Evolutionary conservation across 1,140 invertebrate species (phyloP).

Genomic region (Luehdorfia chinensis): DNA sequence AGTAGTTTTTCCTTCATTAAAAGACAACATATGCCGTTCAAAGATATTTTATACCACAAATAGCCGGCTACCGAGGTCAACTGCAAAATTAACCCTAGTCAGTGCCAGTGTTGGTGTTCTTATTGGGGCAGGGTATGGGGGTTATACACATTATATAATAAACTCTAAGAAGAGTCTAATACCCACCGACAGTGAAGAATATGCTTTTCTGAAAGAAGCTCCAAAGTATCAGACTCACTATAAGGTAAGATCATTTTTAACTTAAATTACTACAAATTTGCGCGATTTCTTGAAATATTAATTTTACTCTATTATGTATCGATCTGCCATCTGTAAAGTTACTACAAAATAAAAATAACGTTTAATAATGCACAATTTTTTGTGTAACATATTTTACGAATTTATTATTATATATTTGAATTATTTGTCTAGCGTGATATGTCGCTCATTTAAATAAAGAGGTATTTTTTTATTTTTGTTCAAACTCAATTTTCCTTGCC

Average conservation of each 20-base stretch:
- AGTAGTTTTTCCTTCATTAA: constrained; percentile 44
- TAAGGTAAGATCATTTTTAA: constrained; percentile 50
- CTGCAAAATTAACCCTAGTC: constrained; percentile 59
- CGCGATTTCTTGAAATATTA: too few relatives aligned
- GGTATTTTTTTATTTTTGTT: too few relatives aligned
- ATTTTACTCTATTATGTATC: too few relatives aligned
- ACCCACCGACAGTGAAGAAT: constrained; percentile 41
- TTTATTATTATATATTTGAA: too few relatives aligned
- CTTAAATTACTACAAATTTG: too few relatives aligned
- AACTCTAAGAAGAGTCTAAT: constrained; percentile 46
- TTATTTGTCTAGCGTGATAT: too few relatives aligned
- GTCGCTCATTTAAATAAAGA: too few relatives aligned
- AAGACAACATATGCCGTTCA: constrained; percentile 42
- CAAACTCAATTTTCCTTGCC: too few relatives aligned
- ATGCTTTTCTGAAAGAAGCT: constrained; percentile 50
- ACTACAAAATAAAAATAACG: too few relatives aligned
- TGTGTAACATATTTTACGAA: neutral
- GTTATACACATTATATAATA: constrained; percentile 72
- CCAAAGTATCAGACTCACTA: constrained; percentile 60
- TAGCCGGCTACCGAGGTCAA: constrained; percentile 48
- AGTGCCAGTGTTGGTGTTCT: constrained; percentile 71
- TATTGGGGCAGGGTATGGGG: constrained; percentile 67
- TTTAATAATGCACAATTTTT: constrained; percentile 6
- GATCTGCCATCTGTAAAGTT: too few relatives aligned
- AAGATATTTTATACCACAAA: constrained; percentile 58